Evolutionary conservation across 2,113 vertebrate species (phyloP).

Genomic region (Nipponia nippon): DNA sequence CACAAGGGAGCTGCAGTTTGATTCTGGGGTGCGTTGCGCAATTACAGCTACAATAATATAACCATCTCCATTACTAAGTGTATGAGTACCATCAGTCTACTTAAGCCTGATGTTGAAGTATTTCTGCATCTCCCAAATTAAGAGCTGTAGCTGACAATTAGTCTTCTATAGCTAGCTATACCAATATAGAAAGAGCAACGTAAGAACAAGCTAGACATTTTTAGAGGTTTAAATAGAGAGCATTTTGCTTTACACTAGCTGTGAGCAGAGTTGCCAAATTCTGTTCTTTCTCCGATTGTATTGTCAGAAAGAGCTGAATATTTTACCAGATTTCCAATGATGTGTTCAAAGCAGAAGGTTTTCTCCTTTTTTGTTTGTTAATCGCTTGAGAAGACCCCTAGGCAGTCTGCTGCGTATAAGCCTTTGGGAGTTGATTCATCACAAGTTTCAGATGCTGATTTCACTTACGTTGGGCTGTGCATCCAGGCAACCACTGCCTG

Average conservation of each 20-base stretch:
- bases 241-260: background rate
- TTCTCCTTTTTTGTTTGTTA: background rate
- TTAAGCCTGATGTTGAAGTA: background rate
- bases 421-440: background rate
- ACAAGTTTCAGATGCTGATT: background rate
- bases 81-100: background rate
- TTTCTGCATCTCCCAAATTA: background rate
- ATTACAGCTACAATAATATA: background rate
- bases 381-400: background rate
- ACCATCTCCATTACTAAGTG: background rate
- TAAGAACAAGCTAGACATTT: background rate
- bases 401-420: background rate
- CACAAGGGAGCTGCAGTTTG: background rate
- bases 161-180: background rate
- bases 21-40: background rate
- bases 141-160: background rate
- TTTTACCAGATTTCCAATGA: background rate
- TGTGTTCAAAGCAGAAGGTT: background rate
- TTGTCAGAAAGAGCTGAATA: background rate
- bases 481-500: background rate
- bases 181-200: background rate
- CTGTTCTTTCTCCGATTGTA: background rate
- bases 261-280: background rate
- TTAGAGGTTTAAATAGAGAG: background rate
- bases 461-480: background rate